Base-by-base conservation (phyloP, 2,888 invertebrate species). In the Nymphalis polychloros region DNA sequence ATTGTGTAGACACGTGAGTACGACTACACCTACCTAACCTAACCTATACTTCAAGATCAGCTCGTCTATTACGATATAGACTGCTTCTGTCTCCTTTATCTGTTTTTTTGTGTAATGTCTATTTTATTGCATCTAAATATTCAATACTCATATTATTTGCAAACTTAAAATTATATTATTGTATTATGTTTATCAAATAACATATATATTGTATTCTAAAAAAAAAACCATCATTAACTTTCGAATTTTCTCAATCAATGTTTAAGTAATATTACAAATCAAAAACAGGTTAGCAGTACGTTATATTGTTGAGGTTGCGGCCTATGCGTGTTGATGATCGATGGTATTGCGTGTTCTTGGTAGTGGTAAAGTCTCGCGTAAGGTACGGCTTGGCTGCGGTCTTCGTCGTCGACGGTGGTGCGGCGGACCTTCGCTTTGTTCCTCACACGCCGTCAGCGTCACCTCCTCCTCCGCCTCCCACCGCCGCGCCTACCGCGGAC, bases 251-350 rank as follows among this genome's bases (percentile, higher is more conserved):
- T 41, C 41, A 41, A 41, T 41, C 13, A 13, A 41, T 41, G 41
- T 41, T 35, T 19, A 10, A 41, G 35, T 57, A 57, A 41, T 57
- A 10, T 41, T 57, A 84, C 81, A 84, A 88, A 87, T 85, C 80
- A 79, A 81, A 87, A 86, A 80, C 81, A 80, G 82, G 83, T 84
- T 81, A 78, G 79, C 76, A 77, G 77, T 81, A 79, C 82, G 81
- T 79, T 83, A 82, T 82, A 79, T 69, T 68, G 71, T 73, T 69
- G 74, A 76, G 76, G 77, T 75, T 74, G 76, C 70, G 70, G 66
- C 71, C 67, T 75, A 83, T 86, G 88, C 89, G 88, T 90, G 89
- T 77, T 81, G 80, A 81, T 87, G 87, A 87, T 87, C 85, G 86
- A 87, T 88, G 86, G 79, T 82, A 76, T 86, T 83, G 88, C 88